Percentiles rank a stretch among this genome's conserved stretches.
These are phyloP conservation scores for Drosophila antonietae DNA, from an alignment of 2,888 invertebrate genomes.

Conservation along the genomic window DNA sequence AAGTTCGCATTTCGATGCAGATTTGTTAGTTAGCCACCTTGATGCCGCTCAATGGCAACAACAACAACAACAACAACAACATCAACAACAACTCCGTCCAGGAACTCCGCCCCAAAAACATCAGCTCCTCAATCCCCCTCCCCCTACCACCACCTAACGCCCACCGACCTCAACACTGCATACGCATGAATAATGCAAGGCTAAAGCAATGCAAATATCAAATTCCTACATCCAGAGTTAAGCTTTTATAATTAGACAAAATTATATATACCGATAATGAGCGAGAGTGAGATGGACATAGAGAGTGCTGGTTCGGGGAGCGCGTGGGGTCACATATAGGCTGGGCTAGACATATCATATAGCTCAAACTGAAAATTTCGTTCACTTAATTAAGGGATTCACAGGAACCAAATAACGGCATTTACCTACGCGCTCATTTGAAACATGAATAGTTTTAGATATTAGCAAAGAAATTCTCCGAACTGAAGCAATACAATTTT, in stretches of 20 bases:
- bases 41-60: neutral
- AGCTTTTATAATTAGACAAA: neutral
- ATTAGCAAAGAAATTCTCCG: neutral
- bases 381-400: neutral
- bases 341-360: neutral
- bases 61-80: neutral
- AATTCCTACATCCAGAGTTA: neutral
- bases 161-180: neutral
- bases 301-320: too few relatives aligned
- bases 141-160: neutral
- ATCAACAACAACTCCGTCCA: too few relatives aligned
- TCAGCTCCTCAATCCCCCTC: neutral
- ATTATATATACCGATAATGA: neutral
- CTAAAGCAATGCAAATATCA: conserved; percentile 8
- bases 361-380: neutral
- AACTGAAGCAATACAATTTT: neutral
- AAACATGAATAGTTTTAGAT: neutral
- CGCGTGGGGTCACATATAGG: too few relatives aligned
- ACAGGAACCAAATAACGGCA: neutral
- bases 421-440: neutral
- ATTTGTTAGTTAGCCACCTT: neutral
- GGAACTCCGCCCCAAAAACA: neutral
- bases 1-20: conserved; percentile 5
- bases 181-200: conserved; percentile 5
- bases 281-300: neutral